Conservation (phyloP, 2,113 vertebrate species). For the Pachycephala philippinensis region DNA sequence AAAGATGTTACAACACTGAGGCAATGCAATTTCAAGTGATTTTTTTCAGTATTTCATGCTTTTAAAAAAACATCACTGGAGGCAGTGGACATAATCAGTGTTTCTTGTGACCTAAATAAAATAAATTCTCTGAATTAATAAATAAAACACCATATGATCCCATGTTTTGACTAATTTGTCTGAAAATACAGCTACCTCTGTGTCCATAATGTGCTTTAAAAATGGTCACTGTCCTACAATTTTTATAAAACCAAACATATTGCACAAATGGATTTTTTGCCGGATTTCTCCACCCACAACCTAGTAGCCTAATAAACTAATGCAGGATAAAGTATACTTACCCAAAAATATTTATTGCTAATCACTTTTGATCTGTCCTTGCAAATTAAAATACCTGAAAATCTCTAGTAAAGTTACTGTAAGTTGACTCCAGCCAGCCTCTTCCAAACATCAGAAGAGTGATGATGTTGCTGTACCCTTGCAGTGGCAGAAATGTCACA, state of each 20-base stretch:
- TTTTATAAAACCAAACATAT: background rate
- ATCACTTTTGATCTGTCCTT: background rate
- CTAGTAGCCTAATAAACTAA: background rate
- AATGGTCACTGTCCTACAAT: background rate
- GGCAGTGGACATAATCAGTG: background rate
- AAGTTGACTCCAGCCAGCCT: background rate
- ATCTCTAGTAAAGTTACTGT: background rate
- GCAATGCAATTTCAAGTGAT: accelerated
- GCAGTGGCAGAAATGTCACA: background rate
- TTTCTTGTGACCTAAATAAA: background rate
- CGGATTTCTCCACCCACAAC: background rate
- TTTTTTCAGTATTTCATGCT: background rate
- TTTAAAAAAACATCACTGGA: background rate
- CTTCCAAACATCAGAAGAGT: background rate
- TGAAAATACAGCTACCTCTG: background rate
- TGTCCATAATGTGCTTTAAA: background rate
- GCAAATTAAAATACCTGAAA: background rate
- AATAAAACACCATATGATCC: background rate
- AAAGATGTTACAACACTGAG: background rate
- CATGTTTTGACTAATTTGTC: background rate
- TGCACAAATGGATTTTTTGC: background rate
- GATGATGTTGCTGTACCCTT: background rate
- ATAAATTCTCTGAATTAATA: background rate
- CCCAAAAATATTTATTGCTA: background rate
- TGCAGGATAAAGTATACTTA: background rate